Evolutionary conservation across 2,113 vertebrate genomes (phyloP).

Genomic region (Datnioides undecimradiatus): DNA sequence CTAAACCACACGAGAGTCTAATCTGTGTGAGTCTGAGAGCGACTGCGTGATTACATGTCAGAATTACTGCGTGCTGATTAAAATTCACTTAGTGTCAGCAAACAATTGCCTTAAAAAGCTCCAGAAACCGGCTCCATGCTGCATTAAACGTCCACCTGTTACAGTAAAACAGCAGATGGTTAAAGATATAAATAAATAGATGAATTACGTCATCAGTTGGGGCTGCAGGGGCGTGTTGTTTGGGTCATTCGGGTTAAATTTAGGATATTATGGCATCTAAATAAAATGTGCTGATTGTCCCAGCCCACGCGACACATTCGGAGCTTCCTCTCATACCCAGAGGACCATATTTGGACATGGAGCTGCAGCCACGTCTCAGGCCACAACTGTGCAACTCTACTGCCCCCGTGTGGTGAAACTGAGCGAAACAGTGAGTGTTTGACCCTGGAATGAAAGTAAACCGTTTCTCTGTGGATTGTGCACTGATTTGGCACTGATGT

Average conservation of each 20-base stretch:
- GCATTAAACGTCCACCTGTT: too few species aligned
- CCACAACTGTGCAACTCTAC: constrained; percentile 11
- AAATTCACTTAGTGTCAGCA: background rate
- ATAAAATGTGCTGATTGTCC: background rate
- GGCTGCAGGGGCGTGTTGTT: background rate
- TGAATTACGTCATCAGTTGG: too few species aligned
- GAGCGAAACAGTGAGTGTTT: too few species aligned
- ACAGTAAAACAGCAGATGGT: too few species aligned
- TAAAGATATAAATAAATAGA: background rate
- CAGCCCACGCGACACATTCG: background rate
- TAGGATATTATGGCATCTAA: background rate
- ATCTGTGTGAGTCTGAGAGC: too few species aligned
- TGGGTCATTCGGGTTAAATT: background rate
- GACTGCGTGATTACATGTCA: too few species aligned
- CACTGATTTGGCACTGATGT: too few species aligned
- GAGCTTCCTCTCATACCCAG: background rate
- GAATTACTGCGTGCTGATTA: background rate
- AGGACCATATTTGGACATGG: constrained; percentile 24
- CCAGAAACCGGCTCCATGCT: too few species aligned
- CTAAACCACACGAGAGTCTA: too few species aligned
- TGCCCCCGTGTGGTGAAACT: constrained; percentile 51
- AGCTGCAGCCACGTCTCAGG: background rate
- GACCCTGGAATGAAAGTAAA: too few species aligned
- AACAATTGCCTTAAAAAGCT: too few species aligned
- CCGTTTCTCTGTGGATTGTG: too few species aligned